Base-by-base conservation (phyloP, 1,140 invertebrate genomes). In the Drosophila murphyi region DNA sequence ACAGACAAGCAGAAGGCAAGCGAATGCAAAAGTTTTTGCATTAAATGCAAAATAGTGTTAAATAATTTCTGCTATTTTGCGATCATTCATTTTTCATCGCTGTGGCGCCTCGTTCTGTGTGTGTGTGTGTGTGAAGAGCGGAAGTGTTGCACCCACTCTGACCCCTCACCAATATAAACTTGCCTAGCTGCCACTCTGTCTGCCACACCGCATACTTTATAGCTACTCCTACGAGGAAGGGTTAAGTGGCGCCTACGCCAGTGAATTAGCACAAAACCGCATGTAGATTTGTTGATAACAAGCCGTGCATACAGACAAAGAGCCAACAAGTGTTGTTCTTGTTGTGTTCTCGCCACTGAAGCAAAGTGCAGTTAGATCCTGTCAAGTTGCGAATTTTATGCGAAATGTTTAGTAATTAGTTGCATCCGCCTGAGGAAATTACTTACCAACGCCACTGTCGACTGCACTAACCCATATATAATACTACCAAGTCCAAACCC, bases 331-430 rank as follows among this genome's bases (percentile, higher is more conserved):
- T 61, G 50, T 20, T 60, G 34, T 43, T 43, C 39, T 39, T 70
- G 62, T 63, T 82, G 70, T 39, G 68, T 20, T 20, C 20, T 20
- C 20, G 20, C 20, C 20, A 20, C 20, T 20, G 20, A 20, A 20
- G 56, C 45, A 29, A 48, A 76, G 56, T 83, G 83, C 83, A 88
- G 76, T 72, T 83, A 78, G 85, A 85, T 82, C 80, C 80, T 78
- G 85, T 89, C 85, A 89, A 78, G 85, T 87, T 81, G 87, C 64
- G 80, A 90, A 90, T 88, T 90, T 90, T 87, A 90, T 90, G 88
- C 78, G 78, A 91, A 90, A 90, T 83, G 82, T 91, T 90, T 88
- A 81, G 82, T 91, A 91, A 91, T 91, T 91, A 91, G 88, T 91
- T 85, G 88, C 80, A 90, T 88, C 85, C 83, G 85, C 73, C 83